Base-by-base conservation (phyloP, 2,113 vertebrate genomes). In the Tringa solitaria region DNA sequence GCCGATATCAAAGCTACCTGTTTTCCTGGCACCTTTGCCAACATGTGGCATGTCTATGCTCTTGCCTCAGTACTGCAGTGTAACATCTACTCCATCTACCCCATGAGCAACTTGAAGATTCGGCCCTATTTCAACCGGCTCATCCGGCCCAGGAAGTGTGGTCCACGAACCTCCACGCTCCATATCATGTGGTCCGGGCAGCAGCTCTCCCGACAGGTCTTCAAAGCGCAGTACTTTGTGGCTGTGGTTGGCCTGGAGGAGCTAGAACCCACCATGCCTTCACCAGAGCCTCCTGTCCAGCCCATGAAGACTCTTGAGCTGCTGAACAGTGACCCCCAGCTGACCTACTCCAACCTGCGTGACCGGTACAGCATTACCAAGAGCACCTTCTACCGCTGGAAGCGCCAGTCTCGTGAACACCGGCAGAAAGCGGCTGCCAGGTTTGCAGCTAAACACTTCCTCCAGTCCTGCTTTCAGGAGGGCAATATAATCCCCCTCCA, bases 21-120 rank as follows among this genome's bases (percentile, higher is more conserved):
- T 97, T 99, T 99, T 84, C 98, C 98, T 1, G 99, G 98, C 79
- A 99, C 99, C 76, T 99, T 98, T 88, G 98, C 99, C 75, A 99
- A 99, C 90, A 99, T 99, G 99, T 99, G 99, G 99, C 99, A 99
- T 1, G 89, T 99, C 63, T 99, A 99, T 2, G 99, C 99, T 9
- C 97, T 99, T 11, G 98, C 99, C 2, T 99, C 99, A 0, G 98
- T 99, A 33, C 97, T 99, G 8, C 97, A 98, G 93, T 98, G 98
- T 51, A 99, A 99, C 92, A 98, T 99, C 96, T 99, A 99, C 96
- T 99, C 99, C 43, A 98, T 99, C 93, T 99, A 99, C 75, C 99
- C 99, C 67, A 99, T 99, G 99, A 99, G 99, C 92, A 99, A 99
- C 97, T 97, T 98, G 91, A 99, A 99, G 97, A 99, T 99, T 72